These are phyloP conservation scores for Neoitamus cyanurus DNA, from an alignment of 2,888 invertebrate species.

Conservation along the genomic window DNA sequence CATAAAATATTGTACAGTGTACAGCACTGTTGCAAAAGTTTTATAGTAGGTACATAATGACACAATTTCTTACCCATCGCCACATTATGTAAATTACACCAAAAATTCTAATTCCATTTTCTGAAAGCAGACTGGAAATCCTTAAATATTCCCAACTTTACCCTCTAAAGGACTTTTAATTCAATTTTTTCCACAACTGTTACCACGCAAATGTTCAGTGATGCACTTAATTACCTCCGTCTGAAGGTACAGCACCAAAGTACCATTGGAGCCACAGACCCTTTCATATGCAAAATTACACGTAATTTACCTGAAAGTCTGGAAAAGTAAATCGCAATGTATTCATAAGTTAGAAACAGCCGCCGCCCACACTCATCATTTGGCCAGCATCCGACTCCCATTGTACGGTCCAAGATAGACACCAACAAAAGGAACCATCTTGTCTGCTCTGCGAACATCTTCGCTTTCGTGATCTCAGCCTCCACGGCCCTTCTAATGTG, in stretches of 20 bases:
- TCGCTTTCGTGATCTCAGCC: neutral
- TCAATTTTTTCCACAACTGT: neutral
- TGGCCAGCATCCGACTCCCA: neutral
- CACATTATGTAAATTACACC: neutral
- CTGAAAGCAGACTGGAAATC: neutral
- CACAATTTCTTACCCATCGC: neutral
- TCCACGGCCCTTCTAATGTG: neutral
- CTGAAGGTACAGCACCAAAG: neutral
- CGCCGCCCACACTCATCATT: conserved; percentile 14
- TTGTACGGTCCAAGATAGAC: conserved; percentile 20
- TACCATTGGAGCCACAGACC: neutral
- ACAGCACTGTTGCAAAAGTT: neutral
- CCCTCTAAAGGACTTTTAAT: neutral
- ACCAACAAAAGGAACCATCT: conserved; percentile 9
- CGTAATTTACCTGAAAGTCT: conserved; percentile 24
- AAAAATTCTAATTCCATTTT: neutral
- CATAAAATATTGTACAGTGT: neutral
- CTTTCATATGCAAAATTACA: conserved; percentile 18
- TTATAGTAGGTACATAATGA: too few relatives aligned
- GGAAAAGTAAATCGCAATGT: conserved; percentile 18
- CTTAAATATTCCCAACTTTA: neutral
- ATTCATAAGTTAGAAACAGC: conserved; percentile 29
- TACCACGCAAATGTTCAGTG: conserved; percentile 5
- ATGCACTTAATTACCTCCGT: conserved; percentile 1
- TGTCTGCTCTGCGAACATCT: neutral